Evolutionary conservation across 2,888 invertebrate genomes (phyloP).

Genomic region (Hoplodrina blanda): DNA sequence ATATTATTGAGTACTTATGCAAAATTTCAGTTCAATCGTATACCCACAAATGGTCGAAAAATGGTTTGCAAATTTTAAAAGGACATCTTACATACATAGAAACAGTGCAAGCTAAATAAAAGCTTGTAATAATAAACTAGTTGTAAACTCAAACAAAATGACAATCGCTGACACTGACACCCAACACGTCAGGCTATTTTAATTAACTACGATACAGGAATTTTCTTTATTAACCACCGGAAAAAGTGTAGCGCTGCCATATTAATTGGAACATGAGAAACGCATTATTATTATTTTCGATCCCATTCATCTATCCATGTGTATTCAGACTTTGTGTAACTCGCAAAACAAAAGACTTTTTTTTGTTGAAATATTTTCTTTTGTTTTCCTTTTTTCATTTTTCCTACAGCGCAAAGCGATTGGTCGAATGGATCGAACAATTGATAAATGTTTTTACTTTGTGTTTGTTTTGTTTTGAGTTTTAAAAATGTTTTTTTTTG

Average conservation of each 20-base stretch:
- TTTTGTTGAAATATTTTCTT: slow-evolving; percentile 2
- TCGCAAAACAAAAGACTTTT: slow-evolving; percentile 33
- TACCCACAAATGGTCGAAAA: no score
- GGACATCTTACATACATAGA: no score
- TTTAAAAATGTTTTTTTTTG: neutral
- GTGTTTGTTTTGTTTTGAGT: slow-evolving; percentile 10
- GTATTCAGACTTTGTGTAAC: slow-evolving; percentile 39
- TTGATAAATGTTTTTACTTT: slow-evolving; percentile 26
- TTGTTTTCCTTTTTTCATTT: slow-evolving; percentile 35
- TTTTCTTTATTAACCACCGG: slow-evolving; percentile 80
- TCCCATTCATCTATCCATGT: slow-evolving; percentile 48
- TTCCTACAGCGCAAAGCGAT: slow-evolving; percentile 26
- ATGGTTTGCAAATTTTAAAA: no score
- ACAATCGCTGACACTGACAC: slow-evolving; percentile 58
- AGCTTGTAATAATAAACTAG: no score
- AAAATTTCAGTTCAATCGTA: no score
- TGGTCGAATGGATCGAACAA: slow-evolving; percentile 11
- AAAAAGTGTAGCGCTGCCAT: slow-evolving; percentile 75
- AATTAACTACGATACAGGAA: slow-evolving; percentile 83
- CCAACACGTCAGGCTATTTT: slow-evolving; percentile 74
- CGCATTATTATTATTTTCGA: slow-evolving; percentile 58
- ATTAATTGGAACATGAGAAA: slow-evolving; percentile 75
- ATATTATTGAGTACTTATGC: no score
- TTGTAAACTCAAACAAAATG: neutral
- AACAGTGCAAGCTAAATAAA: no score